Evolutionary conservation across 2,113 vertebrate genomes (phyloP).

Genomic region (Plectropomus leopardus): DNA sequence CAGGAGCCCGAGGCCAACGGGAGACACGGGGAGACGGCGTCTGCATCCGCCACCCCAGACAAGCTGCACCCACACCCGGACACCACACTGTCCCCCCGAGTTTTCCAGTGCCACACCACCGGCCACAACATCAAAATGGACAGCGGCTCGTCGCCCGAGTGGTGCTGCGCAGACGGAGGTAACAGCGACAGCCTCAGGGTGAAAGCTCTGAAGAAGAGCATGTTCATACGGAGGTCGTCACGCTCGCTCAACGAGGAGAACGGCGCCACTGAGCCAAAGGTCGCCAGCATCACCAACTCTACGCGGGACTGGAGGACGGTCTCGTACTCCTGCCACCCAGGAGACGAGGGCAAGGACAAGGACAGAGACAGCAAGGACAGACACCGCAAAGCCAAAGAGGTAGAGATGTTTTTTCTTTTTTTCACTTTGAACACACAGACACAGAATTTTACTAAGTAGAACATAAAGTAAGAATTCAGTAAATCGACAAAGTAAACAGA

Average conservation of each 20-base stretch:
- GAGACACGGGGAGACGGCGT: constrained; percentile 40
- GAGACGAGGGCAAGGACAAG: constrained; percentile 86
- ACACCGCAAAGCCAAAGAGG: constrained; percentile 92
- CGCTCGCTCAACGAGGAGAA: constrained; percentile 92
- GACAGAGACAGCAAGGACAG: constrained; percentile 86
- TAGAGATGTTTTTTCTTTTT: constrained; percentile 72
- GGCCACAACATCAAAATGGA: constrained; percentile 87
- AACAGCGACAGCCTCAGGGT: constrained; percentile 90
- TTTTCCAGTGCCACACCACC: constrained; percentile 87
- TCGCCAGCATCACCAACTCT: constrained; percentile 90
- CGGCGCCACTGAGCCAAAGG: constrained; percentile 89
- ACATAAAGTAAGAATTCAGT: background rate
- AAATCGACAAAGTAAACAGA: background rate
- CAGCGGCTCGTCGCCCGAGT: constrained; percentile 80
- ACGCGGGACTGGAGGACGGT: constrained; percentile 92
- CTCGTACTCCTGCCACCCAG: constrained; percentile 85
- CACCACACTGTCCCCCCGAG: constrained; percentile 81
- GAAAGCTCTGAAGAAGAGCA: constrained; percentile 91
- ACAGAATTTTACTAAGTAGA: background rate
- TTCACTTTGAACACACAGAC: background rate
- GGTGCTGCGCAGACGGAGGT: constrained; percentile 88
- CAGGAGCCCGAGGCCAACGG: constrained; percentile 90
- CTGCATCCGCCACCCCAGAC: constrained; percentile 64
- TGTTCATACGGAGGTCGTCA: constrained; percentile 91
- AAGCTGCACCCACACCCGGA: constrained; percentile 79